Base-by-base conservation (phyloP, 2,113 vertebrate species). In the Beaufortia kweichowensis region DNA sequence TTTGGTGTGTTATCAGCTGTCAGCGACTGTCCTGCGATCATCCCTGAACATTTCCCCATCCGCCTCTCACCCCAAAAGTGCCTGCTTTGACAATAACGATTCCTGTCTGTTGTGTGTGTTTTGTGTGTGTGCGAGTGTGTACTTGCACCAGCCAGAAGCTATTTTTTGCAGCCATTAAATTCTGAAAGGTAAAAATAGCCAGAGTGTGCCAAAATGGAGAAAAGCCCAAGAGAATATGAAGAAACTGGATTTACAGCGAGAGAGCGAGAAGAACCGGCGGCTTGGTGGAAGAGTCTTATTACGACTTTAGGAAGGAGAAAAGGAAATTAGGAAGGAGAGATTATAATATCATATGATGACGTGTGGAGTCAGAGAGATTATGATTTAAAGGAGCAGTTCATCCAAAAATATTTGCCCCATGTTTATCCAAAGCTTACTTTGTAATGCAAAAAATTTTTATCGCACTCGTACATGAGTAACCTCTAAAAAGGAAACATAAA, bases 1-100 rank as follows among this genome's bases (percentile, higher is more conserved):
- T 83, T 84, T 83, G 79, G 64, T 72, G 75, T 78, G 62, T 81
- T 85, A 85, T 89, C 83, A 79, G 81, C 85, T 39, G 83, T 84
- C 84, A 85, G 81, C 81, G 80, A 56, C 5, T 0, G 23, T 74
- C 75, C 78, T 82, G 77, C 76, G 85, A 84, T 81, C 79, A 77
- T 74, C 82, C 62, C 71, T 29, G 72, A 77, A 79, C 68, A 63
- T 9, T 55, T 78, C 41, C 28, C 79, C 50, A 75, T 46, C 60
- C 65, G 69, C 77, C 57, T 39, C 78, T 79, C 74, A 81, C 75
- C 59, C 66, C 12, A 24, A 3, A 69, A 50, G 67, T 78, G 78
- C 75, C 50, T 84, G 83, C 77, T 85, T 84, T 76, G 75, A 83
- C 75, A 84, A 76, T 87, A 80, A 80, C 65, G 60, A 56, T 62